phyloP scores from a whole-genome alignment of 2,888 invertebrate species.

The Metellina segmentata region DNA sequence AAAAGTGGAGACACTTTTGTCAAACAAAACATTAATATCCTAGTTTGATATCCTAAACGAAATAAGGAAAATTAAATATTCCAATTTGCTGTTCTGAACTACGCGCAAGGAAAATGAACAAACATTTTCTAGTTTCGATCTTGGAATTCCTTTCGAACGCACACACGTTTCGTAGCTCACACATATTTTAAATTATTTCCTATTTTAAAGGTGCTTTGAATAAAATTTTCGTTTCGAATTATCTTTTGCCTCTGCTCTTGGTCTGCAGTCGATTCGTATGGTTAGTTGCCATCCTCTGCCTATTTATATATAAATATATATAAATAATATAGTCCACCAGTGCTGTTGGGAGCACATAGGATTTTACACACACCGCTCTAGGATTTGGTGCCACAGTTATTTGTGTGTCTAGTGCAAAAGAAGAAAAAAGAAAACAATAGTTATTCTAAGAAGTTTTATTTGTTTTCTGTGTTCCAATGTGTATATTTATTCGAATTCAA shows the following conservation, averaged over 20 bases:
- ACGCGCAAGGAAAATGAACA: too few relatives aligned
- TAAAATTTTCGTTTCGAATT: not conserved
- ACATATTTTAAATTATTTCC: too few relatives aligned
- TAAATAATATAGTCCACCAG: constrained; percentile 69
- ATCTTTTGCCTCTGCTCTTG: constrained; percentile 69
- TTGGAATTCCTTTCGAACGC: too few relatives aligned
- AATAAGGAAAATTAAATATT: too few relatives aligned
- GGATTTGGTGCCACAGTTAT: constrained; percentile 70
- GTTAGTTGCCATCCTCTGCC: constrained; percentile 73
- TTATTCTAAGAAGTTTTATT: constrained; percentile 41
- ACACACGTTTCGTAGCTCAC: too few relatives aligned
- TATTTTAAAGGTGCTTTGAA: too few relatives aligned
- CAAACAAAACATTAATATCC: too few relatives aligned
- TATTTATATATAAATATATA: constrained; percentile 67
- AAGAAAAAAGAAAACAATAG: constrained; percentile 40
- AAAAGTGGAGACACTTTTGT: too few relatives aligned
- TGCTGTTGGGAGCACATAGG: constrained; percentile 62
- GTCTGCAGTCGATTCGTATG: constrained; percentile 51
- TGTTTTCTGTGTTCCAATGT: constrained; percentile 53
- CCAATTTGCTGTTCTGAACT: too few relatives aligned
- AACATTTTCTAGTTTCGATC: too few relatives aligned
- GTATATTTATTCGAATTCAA: constrained; percentile 47
- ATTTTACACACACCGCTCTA: constrained; percentile 70
- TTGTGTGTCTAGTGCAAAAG: constrained; percentile 72
- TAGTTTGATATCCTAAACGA: too few relatives aligned